Percentiles rank a stretch among this genome's conserved stretches.
phyloP scores from a whole-genome alignment of 2,888 invertebrate species.

The Tortrix viridana region DNA sequence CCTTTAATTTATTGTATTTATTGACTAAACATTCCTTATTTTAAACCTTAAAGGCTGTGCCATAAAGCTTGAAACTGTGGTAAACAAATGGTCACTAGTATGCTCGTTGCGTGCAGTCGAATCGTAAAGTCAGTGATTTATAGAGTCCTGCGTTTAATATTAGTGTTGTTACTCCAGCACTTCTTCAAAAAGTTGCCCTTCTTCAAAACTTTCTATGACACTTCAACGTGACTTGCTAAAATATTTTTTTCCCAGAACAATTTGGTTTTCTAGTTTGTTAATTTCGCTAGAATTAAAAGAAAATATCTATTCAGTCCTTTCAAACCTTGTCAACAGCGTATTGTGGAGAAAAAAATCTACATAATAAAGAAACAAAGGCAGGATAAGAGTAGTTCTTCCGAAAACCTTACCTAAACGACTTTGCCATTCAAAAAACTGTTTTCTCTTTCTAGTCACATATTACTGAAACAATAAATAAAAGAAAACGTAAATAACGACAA shows the following conservation, averaged over 20 bases:
- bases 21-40: background rate
- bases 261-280: too few relatives aligned
- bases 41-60: background rate
- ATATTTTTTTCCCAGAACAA: too few relatives aligned
- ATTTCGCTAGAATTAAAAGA: too few relatives aligned
- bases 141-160: slow-evolving; percentile 16
- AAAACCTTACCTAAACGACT: background rate
- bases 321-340: too few relatives aligned
- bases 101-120: slow-evolving; percentile 21
- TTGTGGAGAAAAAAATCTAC: too few relatives aligned
- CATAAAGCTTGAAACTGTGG: slow-evolving; percentile 4
- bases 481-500: slow-evolving; percentile 16
- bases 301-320: too few relatives aligned
- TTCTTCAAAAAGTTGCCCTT: background rate
- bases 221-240: too few relatives aligned
- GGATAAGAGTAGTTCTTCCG: background rate
- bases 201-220: too few relatives aligned
- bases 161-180: slow-evolving; percentile 13
- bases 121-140: slow-evolving; percentile 32
- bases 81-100: background rate
- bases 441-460: slow-evolving; percentile 19
- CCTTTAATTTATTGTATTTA: slow-evolving; percentile 24
- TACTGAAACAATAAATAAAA: slow-evolving; percentile 30
- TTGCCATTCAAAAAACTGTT: slow-evolving; percentile 14
- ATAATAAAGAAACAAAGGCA: too few relatives aligned